phyloP scores from a whole-genome alignment of 53 echinoderm and acorn worm genomes.

The Temnopleurus reevesii region DNA sequence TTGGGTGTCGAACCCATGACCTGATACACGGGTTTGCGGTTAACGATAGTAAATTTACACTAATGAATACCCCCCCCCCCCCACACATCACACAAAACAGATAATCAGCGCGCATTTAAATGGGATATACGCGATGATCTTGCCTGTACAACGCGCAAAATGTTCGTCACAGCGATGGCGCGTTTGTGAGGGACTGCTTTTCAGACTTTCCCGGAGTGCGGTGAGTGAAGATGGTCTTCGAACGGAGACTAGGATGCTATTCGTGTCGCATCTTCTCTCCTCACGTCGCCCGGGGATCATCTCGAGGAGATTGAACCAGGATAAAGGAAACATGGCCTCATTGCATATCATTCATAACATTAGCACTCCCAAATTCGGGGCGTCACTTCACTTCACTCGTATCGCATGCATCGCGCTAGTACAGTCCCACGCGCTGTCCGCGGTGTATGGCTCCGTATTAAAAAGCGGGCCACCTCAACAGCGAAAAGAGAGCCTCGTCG shows the following conservation, averaged over 20 bases:
- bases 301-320: constrained; percentile 56
- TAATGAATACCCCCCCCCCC: too few species aligned
- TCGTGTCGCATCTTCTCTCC: constrained; percentile 18
- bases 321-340: constrained; percentile 60
- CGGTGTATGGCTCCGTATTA: not conserved
- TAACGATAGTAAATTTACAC: too few species aligned
- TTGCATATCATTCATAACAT: constrained; percentile 62
- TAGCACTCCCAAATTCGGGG: constrained; percentile 23
- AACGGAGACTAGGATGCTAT: not conserved
- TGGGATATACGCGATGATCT: too few species aligned
- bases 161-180: too few species aligned
- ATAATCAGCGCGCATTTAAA: too few species aligned
- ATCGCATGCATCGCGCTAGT: not conserved
- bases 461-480: not conserved
- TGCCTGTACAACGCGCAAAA: too few species aligned
- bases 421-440: not conserved
- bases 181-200: not conserved
- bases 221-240: not conserved
- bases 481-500: not conserved
- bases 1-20: too few species aligned
- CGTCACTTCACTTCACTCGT: not conserved
- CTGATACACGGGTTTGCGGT: too few species aligned
- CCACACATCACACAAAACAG: too few species aligned
- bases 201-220: not conserved
- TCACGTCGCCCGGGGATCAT: constrained; percentile 51